A percentile compares a stretch with the other conserved stretches of the same genome.
phyloP scores from a whole-genome alignment of 2,113 vertebrate genomes.

The Pteruthius melanotis region DNA sequence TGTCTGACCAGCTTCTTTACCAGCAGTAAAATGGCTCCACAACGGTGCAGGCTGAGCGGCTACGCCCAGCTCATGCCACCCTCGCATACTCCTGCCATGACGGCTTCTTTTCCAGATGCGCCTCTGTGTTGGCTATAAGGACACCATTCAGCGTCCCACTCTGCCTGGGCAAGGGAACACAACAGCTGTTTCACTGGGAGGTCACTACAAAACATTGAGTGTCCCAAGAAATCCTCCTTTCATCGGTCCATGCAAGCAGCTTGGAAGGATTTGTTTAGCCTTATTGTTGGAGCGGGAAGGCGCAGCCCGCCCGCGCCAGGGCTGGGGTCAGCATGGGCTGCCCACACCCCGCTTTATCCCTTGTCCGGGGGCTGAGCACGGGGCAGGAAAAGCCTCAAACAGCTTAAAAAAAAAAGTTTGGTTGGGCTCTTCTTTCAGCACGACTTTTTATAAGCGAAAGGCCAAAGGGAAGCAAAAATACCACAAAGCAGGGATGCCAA shows the following conservation, averaged over 20 bases:
- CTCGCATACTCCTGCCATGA: slow-evolving; percentile 53
- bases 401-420: slow-evolving; percentile 12
- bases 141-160: slow-evolving; percentile 72
- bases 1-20: background rate
- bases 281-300: slow-evolving; percentile 68
- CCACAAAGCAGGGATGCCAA: slow-evolving; percentile 29
- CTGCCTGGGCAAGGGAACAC: slow-evolving; percentile 66
- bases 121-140: slow-evolving; percentile 59
- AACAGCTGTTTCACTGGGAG: slow-evolving; percentile 69
- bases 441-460: slow-evolving; percentile 19
- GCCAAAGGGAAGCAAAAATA: slow-evolving; percentile 46
- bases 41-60: background rate
- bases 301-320: slow-evolving; percentile 23
- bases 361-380: background rate
- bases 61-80: slow-evolving; percentile 48
- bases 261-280: slow-evolving; percentile 62
- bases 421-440: background rate
- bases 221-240: slow-evolving; percentile 71
- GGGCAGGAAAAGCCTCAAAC: slow-evolving; percentile 41
- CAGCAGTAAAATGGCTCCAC: background rate
- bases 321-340: slow-evolving; percentile 12
- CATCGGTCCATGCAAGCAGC: slow-evolving; percentile 57
- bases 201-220: slow-evolving; percentile 69
- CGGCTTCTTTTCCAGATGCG: slow-evolving; percentile 65
- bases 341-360: slow-evolving; percentile 48